Conservation (phyloP, 2,888 invertebrate species). For the Sycophila texana region DNA sequence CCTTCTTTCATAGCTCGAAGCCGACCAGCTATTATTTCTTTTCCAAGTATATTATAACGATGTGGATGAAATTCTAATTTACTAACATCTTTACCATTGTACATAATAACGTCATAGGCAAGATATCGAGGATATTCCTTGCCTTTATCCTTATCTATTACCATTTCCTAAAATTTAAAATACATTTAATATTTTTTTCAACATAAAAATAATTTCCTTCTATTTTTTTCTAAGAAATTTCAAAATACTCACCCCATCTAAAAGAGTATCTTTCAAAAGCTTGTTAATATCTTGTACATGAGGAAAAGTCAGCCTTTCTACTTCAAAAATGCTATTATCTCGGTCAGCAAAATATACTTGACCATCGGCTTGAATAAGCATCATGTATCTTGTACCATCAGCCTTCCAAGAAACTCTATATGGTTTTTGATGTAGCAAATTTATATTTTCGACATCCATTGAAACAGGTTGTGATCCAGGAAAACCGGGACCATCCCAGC, state of each 20-base stretch:
- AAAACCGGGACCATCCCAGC: constrained; percentile 88
- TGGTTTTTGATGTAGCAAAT: constrained; percentile 85
- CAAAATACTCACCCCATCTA: constrained; percentile 89
- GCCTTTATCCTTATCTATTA: constrained; percentile 86
- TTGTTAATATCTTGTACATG: constrained; percentile 83
- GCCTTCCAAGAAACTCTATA: constrained; percentile 99
- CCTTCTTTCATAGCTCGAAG: constrained; percentile 87
- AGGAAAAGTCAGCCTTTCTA: constrained; percentile 87
- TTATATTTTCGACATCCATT: constrained; percentile 91
- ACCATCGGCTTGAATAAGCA: constrained; percentile 91
- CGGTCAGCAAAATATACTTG: constrained; percentile 96
- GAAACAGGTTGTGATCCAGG: constrained; percentile 99
- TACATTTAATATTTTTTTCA: constrained; percentile 3
- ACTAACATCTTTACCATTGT: constrained; percentile 87
- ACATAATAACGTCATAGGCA: constrained; percentile 94
- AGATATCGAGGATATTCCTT: constrained; percentile 90
- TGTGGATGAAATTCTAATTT: constrained; percentile 85
- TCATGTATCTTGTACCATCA: constrained; percentile 98
- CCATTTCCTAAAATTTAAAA: constrained; percentile 89
- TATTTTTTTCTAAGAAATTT: not conserved
- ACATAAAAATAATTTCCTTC: constrained; percentile 18
- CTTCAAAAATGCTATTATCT: constrained; percentile 94
- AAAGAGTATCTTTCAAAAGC: constrained; percentile 87
- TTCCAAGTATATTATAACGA: constrained; percentile 86
- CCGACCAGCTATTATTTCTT: constrained; percentile 82